Conservation (phyloP, 2,113 vertebrate genomes). For the Semnopithecus entellus region DNA sequence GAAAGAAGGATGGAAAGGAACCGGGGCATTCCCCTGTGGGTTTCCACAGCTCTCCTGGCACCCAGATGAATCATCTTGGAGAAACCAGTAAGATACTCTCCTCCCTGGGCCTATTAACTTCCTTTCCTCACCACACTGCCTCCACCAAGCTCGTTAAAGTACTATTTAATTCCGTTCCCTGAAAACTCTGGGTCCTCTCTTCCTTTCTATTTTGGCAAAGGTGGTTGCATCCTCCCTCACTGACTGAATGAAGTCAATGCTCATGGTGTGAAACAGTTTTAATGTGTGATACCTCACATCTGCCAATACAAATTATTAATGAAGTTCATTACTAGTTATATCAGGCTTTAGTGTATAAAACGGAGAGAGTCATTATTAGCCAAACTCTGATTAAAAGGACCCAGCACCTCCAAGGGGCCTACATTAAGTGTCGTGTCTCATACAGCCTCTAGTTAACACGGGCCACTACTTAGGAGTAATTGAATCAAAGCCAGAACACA, state of each 20-base stretch:
- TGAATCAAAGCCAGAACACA: neutral
- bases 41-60: neutral
- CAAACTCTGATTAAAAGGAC: neutral
- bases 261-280: neutral
- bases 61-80: constrained; percentile 30
- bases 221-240: neutral
- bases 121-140: neutral
- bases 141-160: neutral
- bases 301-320: neutral
- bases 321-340: neutral
- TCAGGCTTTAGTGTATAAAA: neutral
- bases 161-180: neutral
- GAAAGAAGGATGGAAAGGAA: neutral
- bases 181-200: neutral
- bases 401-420: neutral
- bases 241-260: neutral
- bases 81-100: neutral
- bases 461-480: neutral
- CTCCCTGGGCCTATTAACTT: neutral
- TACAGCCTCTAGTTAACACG: neutral
- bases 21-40: neutral
- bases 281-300: neutral
- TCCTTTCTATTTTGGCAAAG: constrained; percentile 31
- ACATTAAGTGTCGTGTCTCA: neutral
- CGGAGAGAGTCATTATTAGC: neutral